Conservation (phyloP, 2,797 vertebrate species). For the Ceyx erithaca region DNA sequence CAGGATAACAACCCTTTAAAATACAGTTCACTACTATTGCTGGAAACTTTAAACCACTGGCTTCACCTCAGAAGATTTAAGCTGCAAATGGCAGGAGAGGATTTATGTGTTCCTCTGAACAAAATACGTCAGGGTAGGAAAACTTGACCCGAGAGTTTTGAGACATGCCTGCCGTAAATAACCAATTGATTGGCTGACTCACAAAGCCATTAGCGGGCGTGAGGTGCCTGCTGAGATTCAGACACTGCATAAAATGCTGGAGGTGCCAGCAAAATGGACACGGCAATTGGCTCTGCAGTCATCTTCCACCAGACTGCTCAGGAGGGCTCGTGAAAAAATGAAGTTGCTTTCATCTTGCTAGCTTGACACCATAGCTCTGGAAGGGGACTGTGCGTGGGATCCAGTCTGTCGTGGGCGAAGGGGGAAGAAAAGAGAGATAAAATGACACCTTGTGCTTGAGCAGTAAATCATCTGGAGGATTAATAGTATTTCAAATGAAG, state of each 20-base stretch:
- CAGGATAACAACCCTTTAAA: slow-evolving; percentile 21
- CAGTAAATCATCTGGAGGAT: slow-evolving; percentile 51
- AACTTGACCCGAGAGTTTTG: slow-evolving; percentile 37
- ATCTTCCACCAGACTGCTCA: background rate
- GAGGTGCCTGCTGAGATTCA: slow-evolving; percentile 38
- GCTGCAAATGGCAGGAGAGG: slow-evolving; percentile 55
- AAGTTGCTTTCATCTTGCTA: background rate
- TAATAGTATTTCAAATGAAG: slow-evolving; percentile 10
- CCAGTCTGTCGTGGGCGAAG: background rate
- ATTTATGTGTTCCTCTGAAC: slow-evolving; percentile 50
- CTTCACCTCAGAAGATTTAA: slow-evolving; percentile 57
- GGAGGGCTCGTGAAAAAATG: background rate
- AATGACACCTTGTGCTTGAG: background rate
- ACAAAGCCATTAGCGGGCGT: slow-evolving; percentile 31
- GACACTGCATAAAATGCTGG: background rate
- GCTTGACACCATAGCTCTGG: background rate
- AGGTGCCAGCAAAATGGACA: slow-evolving; percentile 47
- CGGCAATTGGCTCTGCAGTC: background rate
- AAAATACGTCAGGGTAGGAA: slow-evolving; percentile 49
- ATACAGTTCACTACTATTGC: background rate
- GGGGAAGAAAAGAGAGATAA: background rate
- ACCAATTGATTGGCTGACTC: slow-evolving; percentile 41
- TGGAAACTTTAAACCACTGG: slow-evolving; percentile 39
- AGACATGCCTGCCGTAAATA: slow-evolving; percentile 50
- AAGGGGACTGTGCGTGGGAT: background rate